Conservation (phyloP, 2,888 invertebrate species). For the Cephonodes hylas region DNA sequence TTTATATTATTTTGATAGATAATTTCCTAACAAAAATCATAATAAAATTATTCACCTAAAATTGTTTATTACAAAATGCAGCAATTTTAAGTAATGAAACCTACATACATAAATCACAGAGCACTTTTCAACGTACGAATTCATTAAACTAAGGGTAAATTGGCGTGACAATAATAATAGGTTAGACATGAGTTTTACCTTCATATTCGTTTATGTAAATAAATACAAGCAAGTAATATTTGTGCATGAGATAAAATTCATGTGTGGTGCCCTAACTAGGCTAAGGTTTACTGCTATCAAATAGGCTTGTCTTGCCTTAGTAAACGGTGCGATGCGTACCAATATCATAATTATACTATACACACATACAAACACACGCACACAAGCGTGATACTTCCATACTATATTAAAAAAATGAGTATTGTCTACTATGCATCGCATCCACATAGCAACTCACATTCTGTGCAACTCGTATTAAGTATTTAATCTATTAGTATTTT, state of each 20-base stretch:
- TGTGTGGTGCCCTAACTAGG: conserved; percentile 37
- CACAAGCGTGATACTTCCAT: not conserved
- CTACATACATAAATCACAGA: no score
- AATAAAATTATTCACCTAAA: no score
- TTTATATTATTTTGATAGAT: no score
- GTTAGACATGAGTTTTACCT: not conserved
- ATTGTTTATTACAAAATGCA: no score
- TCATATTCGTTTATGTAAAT: conserved; percentile 27
- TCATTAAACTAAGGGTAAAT: no score
- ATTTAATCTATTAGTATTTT: not conserved
- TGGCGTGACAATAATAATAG: not conserved
- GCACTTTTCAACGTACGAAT: no score
- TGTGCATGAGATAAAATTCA: conserved; percentile 25
- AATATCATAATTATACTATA: conserved; percentile 25
- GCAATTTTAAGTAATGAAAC: no score
- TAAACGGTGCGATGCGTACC: conserved; percentile 38
- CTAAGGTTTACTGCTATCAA: conserved; percentile 55
- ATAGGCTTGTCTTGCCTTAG: conserved; percentile 42
- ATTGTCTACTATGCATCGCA: not conserved
- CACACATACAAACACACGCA: not conserved
- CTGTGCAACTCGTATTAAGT: not conserved
- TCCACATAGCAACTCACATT: not conserved
- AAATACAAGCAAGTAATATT: conserved; percentile 20
- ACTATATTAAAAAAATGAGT: not conserved
- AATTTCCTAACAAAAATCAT: no score